phyloP scores from a whole-genome alignment of 1,140 invertebrate genomes.

The Cotesia glomerata region DNA sequence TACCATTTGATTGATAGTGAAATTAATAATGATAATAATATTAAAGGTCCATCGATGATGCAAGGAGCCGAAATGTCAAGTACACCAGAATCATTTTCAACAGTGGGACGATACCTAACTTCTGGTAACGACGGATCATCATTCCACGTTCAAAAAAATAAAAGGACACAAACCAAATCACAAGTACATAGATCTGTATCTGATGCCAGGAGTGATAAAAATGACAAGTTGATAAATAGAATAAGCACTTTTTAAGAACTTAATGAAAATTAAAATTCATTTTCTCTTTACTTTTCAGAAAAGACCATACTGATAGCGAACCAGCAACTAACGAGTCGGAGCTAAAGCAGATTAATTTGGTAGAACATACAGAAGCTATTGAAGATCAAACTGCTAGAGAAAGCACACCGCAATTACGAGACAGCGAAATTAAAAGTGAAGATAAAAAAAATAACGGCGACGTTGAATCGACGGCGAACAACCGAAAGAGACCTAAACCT shows the following conservation, averaged over 20 bases:
- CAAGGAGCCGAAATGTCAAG: slow-evolving; percentile 26
- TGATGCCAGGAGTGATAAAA: neutral
- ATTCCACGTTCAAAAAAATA: slow-evolving; percentile 37
- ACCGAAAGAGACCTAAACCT: neutral
- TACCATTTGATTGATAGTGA: too few relatives aligned
- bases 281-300: too few relatives aligned
- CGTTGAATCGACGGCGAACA: neutral
- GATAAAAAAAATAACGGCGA: neutral
- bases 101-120: slow-evolving; percentile 27
- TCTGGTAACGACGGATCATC: slow-evolving; percentile 40
- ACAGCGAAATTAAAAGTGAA: neutral
- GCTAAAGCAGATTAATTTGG: too few relatives aligned
- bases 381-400: too few relatives aligned
- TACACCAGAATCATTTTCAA: neutral
- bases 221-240: neutral
- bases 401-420: neutral
- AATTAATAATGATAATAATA: neutral
- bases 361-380: too few relatives aligned
- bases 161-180: slow-evolving; percentile 36
- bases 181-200: neutral
- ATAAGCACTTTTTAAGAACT: neutral
- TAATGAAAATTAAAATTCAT: neutral
- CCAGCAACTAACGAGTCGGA: too few relatives aligned
- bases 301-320: too few relatives aligned
- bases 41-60: slow-evolving; percentile 29